phyloP scores from a whole-genome alignment of 2,113 vertebrate genomes.

The Cyphomyrus discorhynchus region DNA sequence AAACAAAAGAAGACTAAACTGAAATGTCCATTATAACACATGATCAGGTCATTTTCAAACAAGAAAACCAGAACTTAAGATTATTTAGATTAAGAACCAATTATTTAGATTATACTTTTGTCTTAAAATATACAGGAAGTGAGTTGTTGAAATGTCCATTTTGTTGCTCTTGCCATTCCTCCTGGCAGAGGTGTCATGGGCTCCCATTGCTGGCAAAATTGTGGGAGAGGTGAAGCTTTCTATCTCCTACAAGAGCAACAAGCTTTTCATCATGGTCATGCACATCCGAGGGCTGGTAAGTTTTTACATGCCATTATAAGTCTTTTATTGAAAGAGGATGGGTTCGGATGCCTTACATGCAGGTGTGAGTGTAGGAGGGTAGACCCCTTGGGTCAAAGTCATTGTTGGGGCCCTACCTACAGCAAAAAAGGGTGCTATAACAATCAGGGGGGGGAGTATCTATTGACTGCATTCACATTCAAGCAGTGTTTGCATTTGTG shows the following conservation, averaged over 20 bases:
- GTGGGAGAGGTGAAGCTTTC: constrained; percentile 90
- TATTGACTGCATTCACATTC: background rate
- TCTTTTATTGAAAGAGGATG: background rate
- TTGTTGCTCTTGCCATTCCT: background rate
- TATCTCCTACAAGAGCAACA: constrained; percentile 88
- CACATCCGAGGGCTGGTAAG: constrained; percentile 89
- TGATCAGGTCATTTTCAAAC: background rate
- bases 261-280: constrained; percentile 98
- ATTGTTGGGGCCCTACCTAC: background rate
- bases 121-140: background rate
- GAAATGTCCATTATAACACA: background rate
- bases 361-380: background rate
- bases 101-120: background rate
- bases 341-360: background rate
- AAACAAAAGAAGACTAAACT: background rate
- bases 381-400: background rate
- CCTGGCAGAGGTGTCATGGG: constrained; percentile 70
- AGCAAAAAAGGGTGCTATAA: background rate
- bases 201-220: constrained; percentile 68
- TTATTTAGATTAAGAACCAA: background rate
- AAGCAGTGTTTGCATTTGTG: background rate
- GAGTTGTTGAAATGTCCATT: background rate
- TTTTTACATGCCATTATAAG: constrained; percentile 18
- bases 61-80: background rate
- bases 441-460: background rate